Base-by-base conservation (phyloP, 2,113 vertebrate species). In the Chrysemys picta region DNA sequence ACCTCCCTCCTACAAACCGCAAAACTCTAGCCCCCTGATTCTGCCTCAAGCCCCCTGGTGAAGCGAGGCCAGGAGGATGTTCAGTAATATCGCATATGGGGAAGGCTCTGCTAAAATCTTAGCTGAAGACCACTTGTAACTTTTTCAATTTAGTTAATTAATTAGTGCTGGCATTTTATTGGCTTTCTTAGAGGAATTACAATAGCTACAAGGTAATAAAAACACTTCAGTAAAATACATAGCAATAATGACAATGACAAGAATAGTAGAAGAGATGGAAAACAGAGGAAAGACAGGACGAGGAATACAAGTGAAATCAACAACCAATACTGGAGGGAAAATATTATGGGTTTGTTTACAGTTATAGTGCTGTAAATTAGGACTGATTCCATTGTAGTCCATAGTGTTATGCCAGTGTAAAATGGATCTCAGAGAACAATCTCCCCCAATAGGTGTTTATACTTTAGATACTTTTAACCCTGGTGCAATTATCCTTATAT, bases 31-130 rank as follows among this genome's bases (percentile, higher is more conserved):
- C 16, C 57, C 21, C 86, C 83, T 87, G 1, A 0, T 87, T 38
- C 80, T 62, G 54, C 7, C 7, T 83, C 91, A 27, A 94, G 25
- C 27, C 82, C 59, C 52, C 90, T 53, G 25, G 42, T 89, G 80
- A 85, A 69, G 56, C 9, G 42, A 59, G 16, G 54, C 52, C 5
- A 35, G 25, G 84, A 90, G 31, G 88, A 90, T 56, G 87, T 50
- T 54, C 72, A 72, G 0, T 0, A 8, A 29, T 0, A 0, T 42
- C 47, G 90, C 31, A 25, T 22, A 12, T 0, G 0, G 35, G 53
- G 52, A 49, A 19, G 1, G 35, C 38, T 76, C 80, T n/a, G n/a
- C 11, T 27, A 80, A 10, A 42, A 87, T 81, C 52, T 88, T 52
- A 52, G 25, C 57, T 53, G 12, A 86, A 57, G 38, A 38, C 5